Evolutionary conservation across 2,113 vertebrate genomes (phyloP).

Genomic region (Astatoreochromis straeleni): DNA sequence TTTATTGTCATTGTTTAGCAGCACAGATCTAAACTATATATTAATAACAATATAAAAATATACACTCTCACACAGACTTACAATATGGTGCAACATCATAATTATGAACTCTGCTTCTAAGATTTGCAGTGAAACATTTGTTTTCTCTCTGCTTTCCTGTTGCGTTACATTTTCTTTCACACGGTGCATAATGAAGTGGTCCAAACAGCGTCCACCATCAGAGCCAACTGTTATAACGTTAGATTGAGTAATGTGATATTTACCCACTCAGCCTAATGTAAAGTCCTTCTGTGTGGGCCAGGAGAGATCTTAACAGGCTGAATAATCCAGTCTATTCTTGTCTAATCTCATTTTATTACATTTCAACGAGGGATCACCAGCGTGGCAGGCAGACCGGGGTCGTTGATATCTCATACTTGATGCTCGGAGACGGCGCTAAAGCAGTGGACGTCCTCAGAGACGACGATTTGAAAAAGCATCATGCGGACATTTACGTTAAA

Average conservation of each 20-base stretch:
- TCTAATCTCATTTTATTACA: constrained; percentile 44
- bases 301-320: neutral
- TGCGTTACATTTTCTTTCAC: neutral
- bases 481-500: neutral
- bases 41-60: neutral
- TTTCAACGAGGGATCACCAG: neutral
- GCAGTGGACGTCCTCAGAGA: neutral
- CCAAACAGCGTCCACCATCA: neutral
- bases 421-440: neutral
- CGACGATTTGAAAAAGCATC: neutral
- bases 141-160: neutral
- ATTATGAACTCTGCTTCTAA: neutral
- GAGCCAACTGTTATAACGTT: neutral
- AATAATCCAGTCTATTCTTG: constrained; percentile 31
- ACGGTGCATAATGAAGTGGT: neutral
- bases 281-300: neutral
- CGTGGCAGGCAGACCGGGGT: neutral
- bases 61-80: neutral
- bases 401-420: neutral
- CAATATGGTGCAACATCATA: neutral
- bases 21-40: too few species aligned
- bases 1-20: neutral
- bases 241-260: constrained; percentile 35
- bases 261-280: constrained; percentile 17
- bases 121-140: neutral